Evolutionary conservation across 2,888 invertebrate species (phyloP).

Genomic region (Steinernema scapterisci): DNA sequence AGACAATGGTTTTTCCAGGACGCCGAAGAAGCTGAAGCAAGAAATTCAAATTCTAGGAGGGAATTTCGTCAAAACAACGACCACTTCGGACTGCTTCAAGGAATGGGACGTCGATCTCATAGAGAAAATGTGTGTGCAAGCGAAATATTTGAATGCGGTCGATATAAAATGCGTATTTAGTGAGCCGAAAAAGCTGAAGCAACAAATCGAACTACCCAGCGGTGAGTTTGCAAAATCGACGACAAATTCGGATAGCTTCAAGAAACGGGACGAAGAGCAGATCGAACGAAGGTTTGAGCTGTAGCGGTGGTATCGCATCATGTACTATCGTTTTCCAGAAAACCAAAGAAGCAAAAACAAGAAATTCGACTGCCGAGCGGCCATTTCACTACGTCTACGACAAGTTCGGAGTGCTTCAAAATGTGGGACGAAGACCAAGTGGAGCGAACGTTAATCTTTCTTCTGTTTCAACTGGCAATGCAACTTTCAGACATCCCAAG

Average conservation of each 20-base stretch:
- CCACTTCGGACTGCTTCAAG: neutral
- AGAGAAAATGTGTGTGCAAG: neutral
- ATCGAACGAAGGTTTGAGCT: neutral
- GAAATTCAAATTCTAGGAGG: neutral
- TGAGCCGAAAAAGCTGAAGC: neutral
- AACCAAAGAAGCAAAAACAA: neutral
- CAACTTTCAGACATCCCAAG: neutral
- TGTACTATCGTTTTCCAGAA: neutral
- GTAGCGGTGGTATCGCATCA: neutral
- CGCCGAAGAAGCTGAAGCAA: neutral
- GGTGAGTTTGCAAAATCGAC: constrained; percentile 1
- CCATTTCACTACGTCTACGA: neutral
- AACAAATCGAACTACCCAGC: constrained; percentile 5
- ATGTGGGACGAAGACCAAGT: neutral
- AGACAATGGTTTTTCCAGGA: neutral
- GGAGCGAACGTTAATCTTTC: neutral
- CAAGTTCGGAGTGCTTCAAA: neutral
- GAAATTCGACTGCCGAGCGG: neutral
- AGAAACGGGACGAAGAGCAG: neutral
- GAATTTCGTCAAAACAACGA: neutral
- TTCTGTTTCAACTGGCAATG: neutral
- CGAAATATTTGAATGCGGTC: too few species aligned
- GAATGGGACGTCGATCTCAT: neutral
- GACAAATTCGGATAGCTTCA: neutral
- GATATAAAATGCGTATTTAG: neutral